phyloP scores from a whole-genome alignment of 2,888 invertebrate genomes.

The Noctua janthina region DNA sequence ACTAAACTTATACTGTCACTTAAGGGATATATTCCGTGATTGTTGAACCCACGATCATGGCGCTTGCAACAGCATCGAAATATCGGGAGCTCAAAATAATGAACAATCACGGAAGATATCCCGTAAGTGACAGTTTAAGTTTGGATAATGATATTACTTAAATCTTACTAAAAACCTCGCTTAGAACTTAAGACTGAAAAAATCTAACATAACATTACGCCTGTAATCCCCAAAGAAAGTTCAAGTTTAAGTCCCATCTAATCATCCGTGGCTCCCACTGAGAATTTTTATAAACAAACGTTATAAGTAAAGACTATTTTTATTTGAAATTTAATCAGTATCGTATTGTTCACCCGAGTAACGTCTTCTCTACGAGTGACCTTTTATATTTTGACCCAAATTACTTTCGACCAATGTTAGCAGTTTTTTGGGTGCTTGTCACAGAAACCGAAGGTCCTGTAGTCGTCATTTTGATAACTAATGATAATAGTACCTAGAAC shows the following conservation, averaged over 20 bases:
- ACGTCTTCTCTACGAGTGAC: constrained; percentile 22
- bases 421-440: constrained; percentile 6
- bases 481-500: neutral
- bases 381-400: constrained; percentile 22
- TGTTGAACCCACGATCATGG: too few relatives aligned
- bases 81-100: too few relatives aligned
- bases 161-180: neutral
- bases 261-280: neutral
- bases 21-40: too few relatives aligned
- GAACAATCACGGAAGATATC: too few relatives aligned
- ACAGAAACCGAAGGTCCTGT: neutral
- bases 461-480: constrained; percentile 7
- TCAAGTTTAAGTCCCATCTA: too few relatives aligned
- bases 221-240: too few relatives aligned
- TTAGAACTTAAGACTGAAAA: neutral
- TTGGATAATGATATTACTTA: neutral
- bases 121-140: too few relatives aligned
- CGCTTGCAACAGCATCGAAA: too few relatives aligned
- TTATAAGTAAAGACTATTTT: neutral
- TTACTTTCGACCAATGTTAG: constrained; percentile 8
- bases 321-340: neutral
- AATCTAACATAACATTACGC: neutral
- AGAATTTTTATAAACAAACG: neutral
- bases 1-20: too few relatives aligned
- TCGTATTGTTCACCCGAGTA: constrained; percentile 13